phyloP scores from a whole-genome alignment of 53 echinoderm and acorn worm species.

The Holothuria scabra region DNA sequence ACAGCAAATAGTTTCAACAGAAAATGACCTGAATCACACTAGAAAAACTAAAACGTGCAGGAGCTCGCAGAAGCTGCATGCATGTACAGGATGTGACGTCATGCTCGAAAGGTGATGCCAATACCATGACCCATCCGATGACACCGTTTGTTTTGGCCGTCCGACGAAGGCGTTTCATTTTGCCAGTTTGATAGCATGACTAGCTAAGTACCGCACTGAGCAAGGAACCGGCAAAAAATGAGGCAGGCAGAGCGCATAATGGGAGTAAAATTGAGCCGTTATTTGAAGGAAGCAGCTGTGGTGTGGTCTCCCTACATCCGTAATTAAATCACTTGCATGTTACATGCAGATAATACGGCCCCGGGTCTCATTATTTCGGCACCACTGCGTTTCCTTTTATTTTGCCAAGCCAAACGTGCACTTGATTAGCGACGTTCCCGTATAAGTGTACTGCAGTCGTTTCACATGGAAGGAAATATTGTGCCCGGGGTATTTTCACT shows the following conservation, averaged over 20 bases:
- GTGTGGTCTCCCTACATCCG: slow-evolving; percentile 21
- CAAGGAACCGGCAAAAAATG: neutral
- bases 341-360: slow-evolving; percentile 42
- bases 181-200: slow-evolving; percentile 18
- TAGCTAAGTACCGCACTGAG: neutral
- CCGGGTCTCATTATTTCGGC: slow-evolving; percentile 24
- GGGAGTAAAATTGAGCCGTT: slow-evolving; percentile 43
- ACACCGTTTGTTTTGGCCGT: neutral
- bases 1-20: too few relatives aligned
- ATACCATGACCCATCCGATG: too few relatives aligned
- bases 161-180: slow-evolving; percentile 12
- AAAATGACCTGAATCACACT: too few relatives aligned
- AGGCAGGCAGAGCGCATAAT: slow-evolving; percentile 23
- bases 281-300: slow-evolving; percentile 44
- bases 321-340: slow-evolving; percentile 46
- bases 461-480: slow-evolving; percentile 8
- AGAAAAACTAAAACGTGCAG: too few relatives aligned
- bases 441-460: slow-evolving; percentile 36
- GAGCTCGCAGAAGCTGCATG: too few relatives aligned
- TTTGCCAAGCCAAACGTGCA: neutral
- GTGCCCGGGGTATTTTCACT: slow-evolving; percentile 26
- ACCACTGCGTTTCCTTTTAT: neutral
- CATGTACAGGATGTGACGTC: too few relatives aligned
- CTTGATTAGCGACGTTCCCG: slow-evolving; percentile 33
- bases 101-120: too few relatives aligned